Base-by-base conservation (phyloP, 23 tunicate genomes). In the Diplosoma virens region DNA sequence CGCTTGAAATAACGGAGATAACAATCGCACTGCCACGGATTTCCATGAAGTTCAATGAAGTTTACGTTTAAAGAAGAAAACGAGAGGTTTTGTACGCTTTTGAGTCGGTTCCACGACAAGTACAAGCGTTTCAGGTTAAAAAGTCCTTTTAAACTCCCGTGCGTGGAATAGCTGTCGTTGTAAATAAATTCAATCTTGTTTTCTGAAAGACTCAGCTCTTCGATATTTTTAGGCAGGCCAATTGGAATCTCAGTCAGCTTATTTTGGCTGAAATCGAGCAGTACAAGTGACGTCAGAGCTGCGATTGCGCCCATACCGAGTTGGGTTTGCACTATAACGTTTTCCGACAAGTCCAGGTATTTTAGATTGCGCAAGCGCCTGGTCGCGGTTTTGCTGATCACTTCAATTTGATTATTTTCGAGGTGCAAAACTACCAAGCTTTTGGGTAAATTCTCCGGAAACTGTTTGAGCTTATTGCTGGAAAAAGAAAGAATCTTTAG, bases 1-100 rank as follows among this genome's bases (percentile, higher is more conserved):
- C 28, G 66, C 37, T 94, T 87, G 11, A 94, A 65, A 41, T 82
- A 82, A 32, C 28, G 31, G 50, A 89, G 53, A 52, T 89, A 59
- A 32, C 78, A 74, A 65, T 89, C 85, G 72, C 96, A 89, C 11
- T 54, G 76, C 96, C 96, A 89, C 14, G 89, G 96, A 50, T 89
- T 89, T 85, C 63, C 79, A 33, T 71, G 80, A 0, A 89, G 66
- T 5, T 54, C 58, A 29, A 78, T 30, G 3, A 76, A 22, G 25
- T 37, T 21, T 23, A 88, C 58, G 7, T 28, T 7, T 5, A 88
- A 58, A 46, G 25, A 14, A 30, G 66, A 32, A 45, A 94, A 73
- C 21, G 95, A 55, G 0, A 37, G 71, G 0, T 52, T 34, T 67
- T 87, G 78, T 24, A 94, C 85, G 32, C 86, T 70, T 50, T 68